Conservation (phyloP, 2,888 invertebrate genomes). For the Callyntrura guangdongensis region DNA sequence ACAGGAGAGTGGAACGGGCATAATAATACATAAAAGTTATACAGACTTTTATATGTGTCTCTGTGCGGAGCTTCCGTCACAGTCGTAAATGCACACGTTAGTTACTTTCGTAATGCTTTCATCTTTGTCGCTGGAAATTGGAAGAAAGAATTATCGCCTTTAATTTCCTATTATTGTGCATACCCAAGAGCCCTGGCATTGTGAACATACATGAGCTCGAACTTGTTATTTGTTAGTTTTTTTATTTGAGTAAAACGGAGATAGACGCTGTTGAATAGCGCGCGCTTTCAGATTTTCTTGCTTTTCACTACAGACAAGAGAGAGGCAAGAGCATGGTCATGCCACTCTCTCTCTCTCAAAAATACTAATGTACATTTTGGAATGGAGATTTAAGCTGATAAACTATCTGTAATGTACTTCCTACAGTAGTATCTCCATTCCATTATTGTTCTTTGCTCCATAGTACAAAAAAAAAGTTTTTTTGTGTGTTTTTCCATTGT, state of each 20-base stretch:
- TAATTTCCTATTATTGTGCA: conserved; percentile 56
- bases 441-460: background rate
- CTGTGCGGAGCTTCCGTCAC: conserved; percentile 29
- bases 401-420: background rate
- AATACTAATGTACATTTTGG: background rate
- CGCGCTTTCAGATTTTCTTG: background rate
- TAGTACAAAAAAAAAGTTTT: background rate
- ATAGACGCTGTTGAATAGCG: background rate
- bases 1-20: background rate
- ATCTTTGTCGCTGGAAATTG: conserved; percentile 24
- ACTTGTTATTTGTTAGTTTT: background rate
- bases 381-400: background rate
- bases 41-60: conserved; percentile 36
- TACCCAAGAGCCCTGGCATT: background rate
- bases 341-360: no score
- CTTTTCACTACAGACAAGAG: background rate
- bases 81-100: conserved; percentile 53
- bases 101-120: conserved; percentile 40
- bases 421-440: background rate
- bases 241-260: background rate
- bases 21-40: background rate
- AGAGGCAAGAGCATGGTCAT: no score
- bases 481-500: no score
- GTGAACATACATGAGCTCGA: background rate
- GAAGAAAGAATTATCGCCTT: conserved; percentile 58